Evolutionary conservation across 2,113 vertebrate species (phyloP).

Genomic region (Bos taurus): ARS-UCD2.0 NC_037335.1:40438001-40438500

Average conservation of each 20-base stretch:
- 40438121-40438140: not conserved
- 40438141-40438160: not conserved
- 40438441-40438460: not conserved
- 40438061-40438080: not conserved
- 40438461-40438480: not conserved
- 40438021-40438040: not conserved
- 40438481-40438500: not conserved
- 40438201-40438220: not conserved
- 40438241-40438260: not conserved
- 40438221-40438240: not conserved
- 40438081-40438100: not conserved
- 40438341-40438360: not conserved
- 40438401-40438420: not conserved
- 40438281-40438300: not conserved
- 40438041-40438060: not conserved
- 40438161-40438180: accelerated
- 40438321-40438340: not conserved
- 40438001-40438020: not conserved
- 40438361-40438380: not conserved
- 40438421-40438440: not conserved
- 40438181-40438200: not conserved
- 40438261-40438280: not conserved
- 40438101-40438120: not conserved
- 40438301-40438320: not conserved
- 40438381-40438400: not conserved